Percentiles rank a stretch among this genome's conserved stretches.
These are phyloP conservation scores for Brachypalpus laphriformis DNA, from an alignment of 2,888 invertebrate species.

Conservation along the genomic window DNA sequence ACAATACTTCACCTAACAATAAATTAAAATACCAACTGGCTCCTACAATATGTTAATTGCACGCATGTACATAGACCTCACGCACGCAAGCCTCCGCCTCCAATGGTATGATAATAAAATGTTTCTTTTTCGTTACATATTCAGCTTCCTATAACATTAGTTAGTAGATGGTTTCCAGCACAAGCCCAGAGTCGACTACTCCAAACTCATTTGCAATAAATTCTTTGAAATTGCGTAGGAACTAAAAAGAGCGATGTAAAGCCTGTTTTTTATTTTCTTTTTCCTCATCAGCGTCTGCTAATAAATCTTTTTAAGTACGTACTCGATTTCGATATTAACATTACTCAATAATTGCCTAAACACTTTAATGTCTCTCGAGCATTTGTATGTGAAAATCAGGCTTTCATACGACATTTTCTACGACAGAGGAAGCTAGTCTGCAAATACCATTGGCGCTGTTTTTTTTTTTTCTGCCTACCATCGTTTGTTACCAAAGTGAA, in stretches of 20 bases:
- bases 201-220: conserved; percentile 49
- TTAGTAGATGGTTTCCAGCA: conserved; percentile 39
- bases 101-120: not conserved
- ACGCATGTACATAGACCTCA: conserved; percentile 62
- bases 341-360: conserved; percentile 65
- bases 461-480: not conserved
- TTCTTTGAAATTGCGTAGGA: conserved; percentile 35
- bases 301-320: conserved; percentile 52
- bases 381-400: conserved; percentile 31
- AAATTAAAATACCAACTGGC: conserved; percentile 52
- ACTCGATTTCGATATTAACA: conserved; percentile 53
- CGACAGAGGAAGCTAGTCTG: conserved; percentile 42
- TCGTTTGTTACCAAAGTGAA: conserved; percentile 50
- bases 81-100: conserved; percentile 28
- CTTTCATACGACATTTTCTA: conserved; percentile 63
- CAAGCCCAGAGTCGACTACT: not conserved
- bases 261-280: not conserved
- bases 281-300: not conserved
- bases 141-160: conserved; percentile 56
- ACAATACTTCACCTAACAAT: conserved; percentile 17
- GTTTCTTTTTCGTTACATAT: conserved; percentile 24
- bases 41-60: conserved; percentile 50
- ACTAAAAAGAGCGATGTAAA: not conserved
- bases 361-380: conserved; percentile 43
- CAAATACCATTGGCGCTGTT: conserved; percentile 15